These are phyloP conservation scores for Nemotelus nigrinus DNA, from an alignment of 2,888 invertebrate species.

Conservation along the genomic window DNA sequence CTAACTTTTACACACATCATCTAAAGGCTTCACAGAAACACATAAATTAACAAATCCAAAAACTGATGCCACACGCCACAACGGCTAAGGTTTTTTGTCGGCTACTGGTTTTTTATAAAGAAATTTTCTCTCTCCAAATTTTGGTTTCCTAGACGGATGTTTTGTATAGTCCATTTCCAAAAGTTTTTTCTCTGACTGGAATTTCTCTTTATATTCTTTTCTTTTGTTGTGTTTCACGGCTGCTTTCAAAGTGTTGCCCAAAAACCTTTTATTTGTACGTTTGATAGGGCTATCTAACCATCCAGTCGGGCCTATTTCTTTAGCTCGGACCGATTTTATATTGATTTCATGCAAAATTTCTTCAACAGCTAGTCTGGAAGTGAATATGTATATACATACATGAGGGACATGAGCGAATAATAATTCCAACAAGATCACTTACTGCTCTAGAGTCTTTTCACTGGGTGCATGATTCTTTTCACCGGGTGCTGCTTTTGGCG, in stretches of 20 bases:
- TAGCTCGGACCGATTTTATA: conserved; percentile 70
- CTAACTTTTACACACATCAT: too few relatives aligned
- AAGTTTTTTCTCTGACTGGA: conserved; percentile 45
- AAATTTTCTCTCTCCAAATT: conserved; percentile 47
- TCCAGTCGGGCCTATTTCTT: conserved; percentile 70
- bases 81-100: background rate
- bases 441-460: too few relatives aligned
- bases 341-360: conserved; percentile 71
- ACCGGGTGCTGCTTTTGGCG: too few relatives aligned
- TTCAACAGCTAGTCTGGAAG: conserved; percentile 68
- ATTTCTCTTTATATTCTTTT: conserved; percentile 40
- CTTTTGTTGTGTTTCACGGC: conserved; percentile 67
- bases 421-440: too few relatives aligned
- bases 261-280: conserved; percentile 68
- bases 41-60: too few relatives aligned
- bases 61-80: too few relatives aligned
- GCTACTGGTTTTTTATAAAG: conserved; percentile 22
- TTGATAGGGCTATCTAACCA: conserved; percentile 68
- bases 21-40: too few relatives aligned
- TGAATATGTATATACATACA: background rate
- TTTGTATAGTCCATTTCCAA: conserved; percentile 44
- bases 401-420: too few relatives aligned
- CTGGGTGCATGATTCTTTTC: too few relatives aligned
- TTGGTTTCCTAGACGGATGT: conserved; percentile 39
- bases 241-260: conserved; percentile 66